phyloP scores from a whole-genome alignment of 2,113 vertebrate species.

The Neogale vison region DNA sequence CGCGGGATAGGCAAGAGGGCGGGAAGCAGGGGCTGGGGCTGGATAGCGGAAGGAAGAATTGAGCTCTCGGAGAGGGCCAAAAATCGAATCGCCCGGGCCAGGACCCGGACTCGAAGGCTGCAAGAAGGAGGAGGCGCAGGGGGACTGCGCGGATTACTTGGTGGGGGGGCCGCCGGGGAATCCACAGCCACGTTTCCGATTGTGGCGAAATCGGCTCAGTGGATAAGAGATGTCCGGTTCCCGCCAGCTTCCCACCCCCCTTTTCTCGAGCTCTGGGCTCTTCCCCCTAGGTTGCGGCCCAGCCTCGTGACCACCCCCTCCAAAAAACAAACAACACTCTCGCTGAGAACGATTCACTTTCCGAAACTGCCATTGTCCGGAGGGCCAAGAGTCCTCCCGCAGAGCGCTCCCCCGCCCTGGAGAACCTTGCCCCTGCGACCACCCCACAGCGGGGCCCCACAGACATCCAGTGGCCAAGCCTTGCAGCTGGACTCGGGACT shows the following conservation, averaged over 20 bases:
- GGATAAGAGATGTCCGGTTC: slow-evolving; percentile 64
- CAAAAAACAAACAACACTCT: slow-evolving; percentile 73
- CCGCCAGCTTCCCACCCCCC: slow-evolving; percentile 7
- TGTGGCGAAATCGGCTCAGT: slow-evolving; percentile 63
- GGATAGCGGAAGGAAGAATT: neutral
- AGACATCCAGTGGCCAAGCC: slow-evolving; percentile 8
- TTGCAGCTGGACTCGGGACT: slow-evolving; percentile 45
- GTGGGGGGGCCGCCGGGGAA: slow-evolving; percentile 6
- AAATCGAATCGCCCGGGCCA: slow-evolving; percentile 11
- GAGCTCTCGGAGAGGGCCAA: neutral
- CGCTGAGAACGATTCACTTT: slow-evolving; percentile 59
- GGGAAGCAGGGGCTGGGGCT: slow-evolving; percentile 33
- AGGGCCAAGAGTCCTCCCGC: slow-evolving; percentile 40
- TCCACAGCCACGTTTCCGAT: slow-evolving; percentile 67
- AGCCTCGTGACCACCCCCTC: slow-evolving; percentile 71
- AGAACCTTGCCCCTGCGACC: slow-evolving; percentile 37
- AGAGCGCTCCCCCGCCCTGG: neutral
- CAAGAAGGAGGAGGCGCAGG: slow-evolving; percentile 44
- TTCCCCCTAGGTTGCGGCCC: slow-evolving; percentile 57
- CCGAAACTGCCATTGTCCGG: slow-evolving; percentile 75
- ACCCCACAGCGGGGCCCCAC: slow-evolving; percentile 55
- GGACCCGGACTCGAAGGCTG: slow-evolving; percentile 10
- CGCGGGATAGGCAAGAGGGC: slow-evolving; percentile 8
- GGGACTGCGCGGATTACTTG: slow-evolving; percentile 51
- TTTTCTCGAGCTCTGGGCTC: slow-evolving; percentile 48